phyloP scores from a whole-genome alignment of 2,113 vertebrate genomes.

The Rhinolophus ferrumequinum region DNA sequence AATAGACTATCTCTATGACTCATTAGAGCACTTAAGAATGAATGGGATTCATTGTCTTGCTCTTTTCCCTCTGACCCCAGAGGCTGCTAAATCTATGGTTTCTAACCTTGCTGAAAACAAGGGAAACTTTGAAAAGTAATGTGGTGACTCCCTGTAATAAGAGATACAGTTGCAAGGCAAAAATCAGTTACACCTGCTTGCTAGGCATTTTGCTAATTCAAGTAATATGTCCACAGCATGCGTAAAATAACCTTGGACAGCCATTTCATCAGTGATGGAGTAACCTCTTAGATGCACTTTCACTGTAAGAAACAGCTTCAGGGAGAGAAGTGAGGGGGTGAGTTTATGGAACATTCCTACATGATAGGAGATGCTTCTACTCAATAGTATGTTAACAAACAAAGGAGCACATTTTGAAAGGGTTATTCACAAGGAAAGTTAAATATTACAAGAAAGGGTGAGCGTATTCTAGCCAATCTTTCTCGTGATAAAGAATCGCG shows the following conservation, averaged over 20 bases:
- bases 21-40: not conserved
- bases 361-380: not conserved
- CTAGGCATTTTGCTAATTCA: conserved; percentile 55
- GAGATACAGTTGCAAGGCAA: not conserved
- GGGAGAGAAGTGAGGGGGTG: accelerated
- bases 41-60: conserved; percentile 60
- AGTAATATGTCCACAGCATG: not conserved
- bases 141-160: not conserved
- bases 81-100: conserved; percentile 52
- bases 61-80: conserved; percentile 56
- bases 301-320: not conserved
- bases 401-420: not conserved
- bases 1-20: conserved; percentile 22
- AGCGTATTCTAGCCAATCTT: conserved; percentile 4
- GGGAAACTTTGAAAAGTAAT: conserved; percentile 16
- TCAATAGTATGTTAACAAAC: not conserved
- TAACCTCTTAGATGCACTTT: not conserved
- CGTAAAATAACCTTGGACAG: not conserved
- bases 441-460: conserved; percentile 33
- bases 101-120: conserved; percentile 48
- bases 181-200: conserved; percentile 5
- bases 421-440: not conserved
- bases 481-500: not conserved
- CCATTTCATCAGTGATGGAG: accelerated
- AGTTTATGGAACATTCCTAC: not conserved